Conservation (phyloP, 2,888 invertebrate genomes). For the Tenthredo amoena region DNA sequence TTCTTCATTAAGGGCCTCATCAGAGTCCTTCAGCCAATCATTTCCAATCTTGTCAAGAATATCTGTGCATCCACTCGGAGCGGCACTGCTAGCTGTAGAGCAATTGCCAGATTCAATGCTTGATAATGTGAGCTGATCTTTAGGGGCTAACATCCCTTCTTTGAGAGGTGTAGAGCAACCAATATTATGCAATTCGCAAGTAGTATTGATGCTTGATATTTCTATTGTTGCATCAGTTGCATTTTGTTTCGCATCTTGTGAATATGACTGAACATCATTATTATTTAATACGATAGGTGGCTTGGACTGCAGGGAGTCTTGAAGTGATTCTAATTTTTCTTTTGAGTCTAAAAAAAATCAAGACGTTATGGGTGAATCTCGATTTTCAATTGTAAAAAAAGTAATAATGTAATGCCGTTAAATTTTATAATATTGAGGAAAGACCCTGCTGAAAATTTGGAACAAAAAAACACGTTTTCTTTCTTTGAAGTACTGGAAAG, state of each 20-base stretch:
- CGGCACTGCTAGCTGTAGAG: background rate
- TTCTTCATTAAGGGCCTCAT: background rate
- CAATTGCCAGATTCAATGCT: background rate
- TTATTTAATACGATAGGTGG: background rate
- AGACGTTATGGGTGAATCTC: background rate
- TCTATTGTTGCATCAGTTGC: background rate
- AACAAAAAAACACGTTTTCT: too few relatives aligned
- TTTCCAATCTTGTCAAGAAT: background rate
- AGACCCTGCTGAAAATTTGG: too few relatives aligned
- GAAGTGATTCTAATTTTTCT: background rate
- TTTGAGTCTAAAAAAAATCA: background rate
- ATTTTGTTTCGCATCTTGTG: background rate
- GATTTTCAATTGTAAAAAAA: background rate
- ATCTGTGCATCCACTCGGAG: slow-evolving; percentile 19
- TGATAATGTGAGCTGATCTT: background rate
- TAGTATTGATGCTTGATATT: background rate
- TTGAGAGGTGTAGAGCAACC: background rate
- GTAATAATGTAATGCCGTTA: too few relatives aligned
- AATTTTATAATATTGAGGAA: too few relatives aligned
- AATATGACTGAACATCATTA: background rate
- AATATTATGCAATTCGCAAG: background rate
- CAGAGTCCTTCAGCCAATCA: background rate
- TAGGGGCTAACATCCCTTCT: background rate
- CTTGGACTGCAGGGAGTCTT: background rate
- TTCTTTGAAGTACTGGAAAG: too few relatives aligned